Percentiles rank a stretch among this genome's conserved stretches.
phyloP scores from a whole-genome alignment of 2,797 vertebrate genomes.

The Gephyroberyx darwinii region DNA sequence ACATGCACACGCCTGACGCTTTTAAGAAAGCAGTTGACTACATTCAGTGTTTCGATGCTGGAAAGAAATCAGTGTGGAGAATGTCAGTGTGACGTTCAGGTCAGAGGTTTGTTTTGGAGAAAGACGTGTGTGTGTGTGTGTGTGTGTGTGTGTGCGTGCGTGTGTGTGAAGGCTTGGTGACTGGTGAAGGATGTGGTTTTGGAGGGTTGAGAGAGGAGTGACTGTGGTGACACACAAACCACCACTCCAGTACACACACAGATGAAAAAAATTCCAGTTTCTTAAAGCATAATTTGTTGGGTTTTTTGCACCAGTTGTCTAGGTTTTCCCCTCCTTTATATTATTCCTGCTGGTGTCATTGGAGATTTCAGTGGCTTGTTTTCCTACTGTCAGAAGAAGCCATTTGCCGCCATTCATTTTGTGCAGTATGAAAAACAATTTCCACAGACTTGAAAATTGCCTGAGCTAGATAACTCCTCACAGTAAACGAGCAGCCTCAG shows the following conservation, averaged over 20 bases:
- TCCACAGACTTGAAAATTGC: no score
- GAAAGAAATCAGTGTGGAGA: conserved; percentile 16
- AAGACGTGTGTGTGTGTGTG: not conserved
- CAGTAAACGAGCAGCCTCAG: no score
- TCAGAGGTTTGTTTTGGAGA: conserved; percentile 37
- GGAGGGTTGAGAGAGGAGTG: not conserved
- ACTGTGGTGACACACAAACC: not conserved
- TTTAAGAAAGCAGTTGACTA: not conserved
- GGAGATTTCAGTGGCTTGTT: no score
- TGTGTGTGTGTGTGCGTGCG: not conserved
- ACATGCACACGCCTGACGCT: not conserved
- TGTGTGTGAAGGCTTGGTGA: not conserved
- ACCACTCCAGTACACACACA: not conserved
- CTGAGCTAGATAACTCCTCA: no score
- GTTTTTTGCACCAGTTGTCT: no score
- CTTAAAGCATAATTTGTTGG: no score
- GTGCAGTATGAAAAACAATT: no score
- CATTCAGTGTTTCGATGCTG: conserved; percentile 20
- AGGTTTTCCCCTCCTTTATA: no score
- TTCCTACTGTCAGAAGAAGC: no score
- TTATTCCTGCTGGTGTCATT: no score
- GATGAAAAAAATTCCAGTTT: not conserved
- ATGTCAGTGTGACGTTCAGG: conserved; percentile 19
- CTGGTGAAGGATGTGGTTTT: conserved; percentile 38
- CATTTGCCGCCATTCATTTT: no score